phyloP scores from a whole-genome alignment of 1,140 invertebrate genomes.

The Lithobius niger region DNA sequence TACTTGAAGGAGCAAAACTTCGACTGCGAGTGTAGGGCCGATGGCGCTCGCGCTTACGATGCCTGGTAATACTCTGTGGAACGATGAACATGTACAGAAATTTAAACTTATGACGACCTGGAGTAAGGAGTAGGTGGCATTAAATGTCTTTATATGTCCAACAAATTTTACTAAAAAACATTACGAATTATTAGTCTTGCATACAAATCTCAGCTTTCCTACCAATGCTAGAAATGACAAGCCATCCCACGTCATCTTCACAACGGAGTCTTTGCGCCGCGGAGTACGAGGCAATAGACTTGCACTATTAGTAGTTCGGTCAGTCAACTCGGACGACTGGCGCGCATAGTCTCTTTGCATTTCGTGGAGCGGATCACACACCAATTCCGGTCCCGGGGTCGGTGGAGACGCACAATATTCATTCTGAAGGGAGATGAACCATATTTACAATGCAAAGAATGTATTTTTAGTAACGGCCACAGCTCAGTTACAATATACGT shows the following conservation, averaged over 20 bases:
- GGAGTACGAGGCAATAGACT: constrained; percentile 12
- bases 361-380: neutral
- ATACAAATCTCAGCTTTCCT: constrained; percentile 13
- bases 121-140: neutral
- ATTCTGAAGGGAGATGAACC: too few species aligned
- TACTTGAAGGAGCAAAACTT: constrained; percentile 17
- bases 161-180: neutral
- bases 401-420: too few species aligned
- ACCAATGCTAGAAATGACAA: constrained; percentile 28
- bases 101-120: neutral
- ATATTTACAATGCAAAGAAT: too few species aligned
- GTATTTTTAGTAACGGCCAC: too few species aligned
- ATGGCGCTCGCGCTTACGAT: constrained; percentile 16
- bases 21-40: constrained; percentile 19
- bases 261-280: constrained; percentile 32
- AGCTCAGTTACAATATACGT: too few species aligned
- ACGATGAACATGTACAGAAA: too few species aligned
- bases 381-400: too few species aligned
- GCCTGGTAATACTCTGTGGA: constrained; percentile 18
- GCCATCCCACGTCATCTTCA: constrained; percentile 33
- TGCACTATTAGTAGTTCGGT: constrained; percentile 13
- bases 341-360: neutral
- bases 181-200: constrained; percentile 9
- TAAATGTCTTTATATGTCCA: neutral
- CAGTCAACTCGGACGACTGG: constrained; percentile 14